Evolutionary conservation across 2,888 invertebrate genomes (phyloP), one percentile per base, ranked within the genome.

Genomic region (Agrochola lychnidis): DNA sequence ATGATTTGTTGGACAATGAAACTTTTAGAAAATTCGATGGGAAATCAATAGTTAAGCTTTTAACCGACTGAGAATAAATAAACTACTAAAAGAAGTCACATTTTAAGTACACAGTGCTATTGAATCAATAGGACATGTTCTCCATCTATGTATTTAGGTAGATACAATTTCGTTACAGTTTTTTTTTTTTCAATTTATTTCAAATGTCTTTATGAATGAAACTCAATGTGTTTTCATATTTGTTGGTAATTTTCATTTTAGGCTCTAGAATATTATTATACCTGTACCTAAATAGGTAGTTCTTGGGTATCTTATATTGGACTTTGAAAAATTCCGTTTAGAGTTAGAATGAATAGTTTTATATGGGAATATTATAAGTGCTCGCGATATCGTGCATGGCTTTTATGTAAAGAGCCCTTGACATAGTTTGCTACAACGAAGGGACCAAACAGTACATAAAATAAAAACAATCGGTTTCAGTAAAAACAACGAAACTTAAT

Each of bases 341-440:
- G 40, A 67, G 12, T 67, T 45, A 5, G 6, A 57, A 76, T 48
- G 5, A 67, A 74, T 57, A 22, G 22, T 53, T 72, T 48, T 12
- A 14, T 53, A 42, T 63, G 30, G 53, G 22, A 25, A 16, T 69
- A 79, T 40, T 64, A 30, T 16, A 67, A 4, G 0, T 61, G 19
- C 56, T 40, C 40, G 61, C 42, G 36, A 53, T 69, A 84, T 51
- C 81, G 61, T 70, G 66, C 48, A 64, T 56, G 42, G 42, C 12
- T 67, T 67, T 68, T 70, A 25, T n/a, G 66, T 53, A 30, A 56
- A 63, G 30, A 64, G 57, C 53, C 84, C 66, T 80, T 81, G 81
- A 80, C 81, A 73, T 30, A 80, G 69, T 80, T 73, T 70, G 30
- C 62, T 59, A 19, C 36, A 42, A 42, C 45, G 62, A 67, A 73